Conservation (phyloP, 2,888 invertebrate genomes). For the Hypercompe scribonia region DNA sequence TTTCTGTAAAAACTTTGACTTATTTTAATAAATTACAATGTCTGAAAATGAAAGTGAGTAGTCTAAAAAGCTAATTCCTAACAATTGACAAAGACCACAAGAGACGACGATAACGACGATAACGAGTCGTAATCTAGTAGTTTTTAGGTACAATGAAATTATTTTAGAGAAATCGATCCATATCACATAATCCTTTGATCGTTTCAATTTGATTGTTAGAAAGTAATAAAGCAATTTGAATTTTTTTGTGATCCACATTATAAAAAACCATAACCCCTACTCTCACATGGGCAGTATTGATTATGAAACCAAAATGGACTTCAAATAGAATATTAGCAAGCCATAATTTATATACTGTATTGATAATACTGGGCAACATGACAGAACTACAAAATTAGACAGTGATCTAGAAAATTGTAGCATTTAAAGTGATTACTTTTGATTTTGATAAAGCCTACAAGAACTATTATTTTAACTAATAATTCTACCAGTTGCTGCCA, state of each 20-base stretch:
- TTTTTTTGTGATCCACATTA: conserved; percentile 26
- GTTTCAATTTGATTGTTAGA: conserved; percentile 19
- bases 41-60: conserved; percentile 8
- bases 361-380: no score
- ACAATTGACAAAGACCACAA: conserved; percentile 35
- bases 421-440: background rate
- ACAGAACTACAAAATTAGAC: background rate
- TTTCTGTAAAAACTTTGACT: background rate
- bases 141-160: conserved; percentile 36
- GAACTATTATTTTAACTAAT: background rate
- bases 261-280: conserved; percentile 11
- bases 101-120: no score
- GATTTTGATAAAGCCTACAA: background rate
- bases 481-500: no score
- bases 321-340: background rate
- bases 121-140: background rate
- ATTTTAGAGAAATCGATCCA: conserved; percentile 27
- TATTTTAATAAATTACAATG: background rate
- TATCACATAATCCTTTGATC: conserved; percentile 36
- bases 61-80: conserved; percentile 35
- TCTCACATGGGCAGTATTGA: conserved; percentile 13
- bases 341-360: no score
- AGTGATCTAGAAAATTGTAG: background rate
- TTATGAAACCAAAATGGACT: conserved; percentile 5
- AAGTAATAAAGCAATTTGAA: conserved; percentile 28